Percentiles rank a stretch among this genome's conserved stretches.
Conservation (phyloP, 2,888 invertebrate species). For the Saturnia japonica region DNA sequence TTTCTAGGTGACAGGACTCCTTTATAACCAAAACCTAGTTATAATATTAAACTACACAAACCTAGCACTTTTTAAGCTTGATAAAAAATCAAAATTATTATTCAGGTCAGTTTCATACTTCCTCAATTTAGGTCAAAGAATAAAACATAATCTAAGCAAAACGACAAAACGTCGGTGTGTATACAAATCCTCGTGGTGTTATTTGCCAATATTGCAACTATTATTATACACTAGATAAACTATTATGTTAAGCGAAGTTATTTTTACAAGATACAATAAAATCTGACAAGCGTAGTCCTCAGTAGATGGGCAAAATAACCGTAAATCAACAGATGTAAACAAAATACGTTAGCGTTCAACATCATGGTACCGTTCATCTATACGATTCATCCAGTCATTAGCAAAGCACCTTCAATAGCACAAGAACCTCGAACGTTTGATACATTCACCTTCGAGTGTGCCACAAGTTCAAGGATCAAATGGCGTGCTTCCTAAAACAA, state of each 20-base stretch:
- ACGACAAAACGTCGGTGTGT: background rate
- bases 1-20: background rate
- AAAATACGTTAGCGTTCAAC: background rate
- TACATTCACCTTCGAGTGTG: conserved; percentile 44
- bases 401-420: conserved; percentile 7
- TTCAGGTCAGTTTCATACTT: background rate
- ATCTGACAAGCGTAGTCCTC: background rate
- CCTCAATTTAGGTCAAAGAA: background rate
- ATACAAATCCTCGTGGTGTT: background rate
- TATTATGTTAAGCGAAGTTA: background rate
- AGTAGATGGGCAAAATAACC: background rate
- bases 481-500: conserved; percentile 40
- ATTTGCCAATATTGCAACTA: background rate
- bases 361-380: conserved; percentile 16
- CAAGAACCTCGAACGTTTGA: background rate
- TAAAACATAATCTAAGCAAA: background rate
- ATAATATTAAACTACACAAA: background rate
- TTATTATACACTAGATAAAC: background rate
- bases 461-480: conserved; percentile 54
- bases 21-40: background rate
- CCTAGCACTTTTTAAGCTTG: background rate
- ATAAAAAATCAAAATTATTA: background rate
- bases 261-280: background rate
- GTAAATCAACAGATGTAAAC: background rate
- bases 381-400: conserved; percentile 20